Conservation (phyloP, 2,113 vertebrate genomes). For the Apodemus sylvaticus region DNA sequence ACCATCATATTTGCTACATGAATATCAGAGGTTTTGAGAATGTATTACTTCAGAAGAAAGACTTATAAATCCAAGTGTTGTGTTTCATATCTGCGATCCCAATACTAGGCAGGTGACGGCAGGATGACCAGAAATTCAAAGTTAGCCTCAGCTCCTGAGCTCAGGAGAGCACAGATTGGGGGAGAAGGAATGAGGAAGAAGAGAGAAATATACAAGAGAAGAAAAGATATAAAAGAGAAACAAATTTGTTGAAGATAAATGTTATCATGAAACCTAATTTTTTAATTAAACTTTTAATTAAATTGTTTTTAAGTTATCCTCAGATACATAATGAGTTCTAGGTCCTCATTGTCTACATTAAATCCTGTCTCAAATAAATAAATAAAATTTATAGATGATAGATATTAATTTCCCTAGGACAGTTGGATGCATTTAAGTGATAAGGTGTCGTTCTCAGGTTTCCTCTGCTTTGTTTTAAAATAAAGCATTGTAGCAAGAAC, state of each 20-base stretch:
- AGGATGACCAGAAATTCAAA: background rate
- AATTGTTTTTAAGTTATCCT: background rate
- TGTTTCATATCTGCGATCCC: background rate
- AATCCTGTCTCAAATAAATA: background rate
- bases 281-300: background rate
- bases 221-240: background rate
- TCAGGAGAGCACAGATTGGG: too few species aligned
- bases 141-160: background rate
- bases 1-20: background rate
- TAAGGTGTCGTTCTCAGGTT: background rate
- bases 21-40: background rate
- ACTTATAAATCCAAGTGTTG: background rate
- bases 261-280: background rate
- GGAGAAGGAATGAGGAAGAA: background rate
- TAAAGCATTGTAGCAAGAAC: background rate
- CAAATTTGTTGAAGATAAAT: background rate
- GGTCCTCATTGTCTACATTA: background rate
- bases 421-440: constrained; percentile 6
- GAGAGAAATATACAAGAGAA: background rate
- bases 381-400: background rate
- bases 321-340: background rate
- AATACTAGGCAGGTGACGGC: background rate
- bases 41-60: constrained; percentile 19
- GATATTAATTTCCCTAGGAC: constrained; percentile 9
- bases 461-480: constrained; percentile 16